Base-by-base conservation (phyloP, 37 sponge, comb jelly and placozoan genomes). In the Corticium candelabrum region DNA sequence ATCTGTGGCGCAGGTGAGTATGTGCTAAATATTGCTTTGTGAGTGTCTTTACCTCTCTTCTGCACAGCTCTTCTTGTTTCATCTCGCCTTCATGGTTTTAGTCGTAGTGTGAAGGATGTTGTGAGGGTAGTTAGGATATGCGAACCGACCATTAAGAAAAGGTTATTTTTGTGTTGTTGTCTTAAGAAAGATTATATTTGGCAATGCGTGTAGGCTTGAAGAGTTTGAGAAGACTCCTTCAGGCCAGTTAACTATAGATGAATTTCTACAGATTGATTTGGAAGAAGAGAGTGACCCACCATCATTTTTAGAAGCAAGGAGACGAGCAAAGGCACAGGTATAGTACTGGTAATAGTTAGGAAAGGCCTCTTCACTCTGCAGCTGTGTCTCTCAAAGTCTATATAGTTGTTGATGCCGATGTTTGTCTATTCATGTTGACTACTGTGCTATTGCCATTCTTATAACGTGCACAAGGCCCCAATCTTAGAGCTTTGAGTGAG, bases 221-320 rank as follows among this genome's bases (percentile, higher is more conserved):
- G 99, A 99, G 77, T 99, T 99, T 75, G 77, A 84, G 68, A 86
- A 91, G 68, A 99, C 99, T 3, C 87, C 99, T n/a, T 92, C 96
- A 33, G 87, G 96, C 75, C 77, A 86, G 2, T 91, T 99, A 31
- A 99, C 96, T 41, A 99, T 99, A 37, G 96, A 95, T 36, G 96
- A 99, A 82, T 99, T 99, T 84, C 79, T 93, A 35, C 85, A 90
- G 82, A 88, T 99, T 34, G 96, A 99, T 68, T 81, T 99, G 80
- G 93, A 90, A 30, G 87, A 95, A 39, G 99, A 99, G 69, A 88
- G 95, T 41, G 99, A 99, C 74, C 99, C 99, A 1, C 99, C 99
- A 0, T 87, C 95, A 68, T 99, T 86, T 79, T 31, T 40, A 0
- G 87, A 85, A 68, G 80, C 84, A 36, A 91, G 86, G n/a, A 30